Conservation (phyloP, 1,140 invertebrate genomes). For the Spodoptera frugiperda region DNA sequence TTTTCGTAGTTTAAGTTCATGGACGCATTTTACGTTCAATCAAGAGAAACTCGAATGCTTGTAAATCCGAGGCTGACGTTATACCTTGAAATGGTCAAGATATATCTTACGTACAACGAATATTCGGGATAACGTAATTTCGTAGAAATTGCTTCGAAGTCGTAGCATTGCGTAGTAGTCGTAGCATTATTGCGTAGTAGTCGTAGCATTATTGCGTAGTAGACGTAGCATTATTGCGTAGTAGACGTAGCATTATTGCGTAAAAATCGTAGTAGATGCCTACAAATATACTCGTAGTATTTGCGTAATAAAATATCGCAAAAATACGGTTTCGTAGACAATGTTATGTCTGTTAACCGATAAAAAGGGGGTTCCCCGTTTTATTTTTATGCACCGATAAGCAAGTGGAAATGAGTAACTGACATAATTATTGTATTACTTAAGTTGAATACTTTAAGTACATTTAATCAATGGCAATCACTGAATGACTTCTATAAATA, state of each 20-base stretch:
- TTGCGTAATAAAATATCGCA: background rate
- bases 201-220: constrained; percentile 2
- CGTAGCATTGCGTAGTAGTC: too few species aligned
- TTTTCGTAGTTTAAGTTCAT: too few species aligned
- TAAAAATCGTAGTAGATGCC: background rate
- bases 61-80: too few species aligned
- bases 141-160: constrained; percentile 10
- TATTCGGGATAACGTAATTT: background rate
- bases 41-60: too few species aligned
- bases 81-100: too few species aligned
- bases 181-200: background rate
- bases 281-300: background rate
- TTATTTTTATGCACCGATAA: constrained; percentile 8
- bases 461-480: too few species aligned
- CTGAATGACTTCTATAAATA: too few species aligned
- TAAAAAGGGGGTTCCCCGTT: background rate
- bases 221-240: background rate
- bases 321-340: background rate
- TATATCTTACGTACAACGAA: too few species aligned
- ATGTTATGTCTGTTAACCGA: background rate
- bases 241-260: background rate
- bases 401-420: background rate
- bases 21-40: too few species aligned
- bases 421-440: background rate
- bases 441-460: background rate